These are phyloP conservation scores for Pangasius krempfi DNA, from an alignment of 2,797 vertebrate species.

Conservation along the genomic window DNA sequence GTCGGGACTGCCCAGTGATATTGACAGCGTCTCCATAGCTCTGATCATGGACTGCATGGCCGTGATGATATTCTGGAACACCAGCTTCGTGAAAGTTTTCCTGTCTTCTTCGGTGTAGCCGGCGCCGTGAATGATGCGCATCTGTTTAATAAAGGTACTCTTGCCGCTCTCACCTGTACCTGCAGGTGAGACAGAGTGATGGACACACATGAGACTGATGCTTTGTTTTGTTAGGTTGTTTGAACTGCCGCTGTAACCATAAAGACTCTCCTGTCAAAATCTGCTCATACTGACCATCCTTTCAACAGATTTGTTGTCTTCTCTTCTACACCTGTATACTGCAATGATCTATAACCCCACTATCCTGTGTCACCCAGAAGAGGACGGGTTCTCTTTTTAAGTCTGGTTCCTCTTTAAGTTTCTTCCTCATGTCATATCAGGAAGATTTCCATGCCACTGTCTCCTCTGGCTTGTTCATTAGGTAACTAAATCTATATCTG, in stretches of 20 bases:
- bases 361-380: no score
- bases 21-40: conserved; percentile 85
- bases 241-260: not conserved
- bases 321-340: not conserved
- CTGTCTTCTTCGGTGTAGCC: conserved; percentile 89
- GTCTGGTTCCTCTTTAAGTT: not conserved
- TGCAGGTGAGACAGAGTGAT: conserved; percentile 54
- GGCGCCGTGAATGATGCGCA: conserved; percentile 91
- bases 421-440: not conserved
- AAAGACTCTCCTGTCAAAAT: not conserved
- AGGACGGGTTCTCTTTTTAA: not conserved
- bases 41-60: conserved; percentile 87
- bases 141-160: conserved; percentile 93
- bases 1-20: conserved; percentile 61
- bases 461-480: not conserved
- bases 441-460: not conserved
- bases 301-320: not conserved
- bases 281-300: not conserved
- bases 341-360: not conserved
- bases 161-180: conserved; percentile 92
- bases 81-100: conserved; percentile 83
- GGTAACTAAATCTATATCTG: not conserved
- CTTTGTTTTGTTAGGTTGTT: not conserved
- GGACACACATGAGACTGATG: not conserved
- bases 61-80: conserved; percentile 86